phyloP scores from a whole-genome alignment of 1,140 invertebrate genomes.

The Gryon sp. region DNA sequence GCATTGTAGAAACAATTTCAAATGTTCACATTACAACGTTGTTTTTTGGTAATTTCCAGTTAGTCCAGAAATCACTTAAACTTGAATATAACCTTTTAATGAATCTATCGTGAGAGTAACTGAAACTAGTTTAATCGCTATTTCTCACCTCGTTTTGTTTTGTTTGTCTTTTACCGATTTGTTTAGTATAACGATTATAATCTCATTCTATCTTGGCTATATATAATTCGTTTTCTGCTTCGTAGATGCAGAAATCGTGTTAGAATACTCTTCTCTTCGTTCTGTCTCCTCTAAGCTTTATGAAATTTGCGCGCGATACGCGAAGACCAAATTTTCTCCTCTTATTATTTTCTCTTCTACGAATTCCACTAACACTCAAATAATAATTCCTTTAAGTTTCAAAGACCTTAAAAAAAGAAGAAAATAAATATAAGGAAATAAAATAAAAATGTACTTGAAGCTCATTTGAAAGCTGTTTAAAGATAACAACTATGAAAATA shows the following conservation, averaged over 20 bases:
- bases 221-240: constrained; percentile 67
- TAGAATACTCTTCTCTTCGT: constrained; percentile 33
- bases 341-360: constrained; percentile 47
- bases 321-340: constrained; percentile 42
- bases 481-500: constrained; percentile 10
- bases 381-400: constrained; percentile 55
- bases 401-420: constrained; percentile 3
- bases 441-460: not conserved
- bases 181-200: constrained; percentile 65
- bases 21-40: too few species aligned
- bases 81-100: constrained; percentile 76
- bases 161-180: constrained; percentile 43
- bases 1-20: too few species aligned
- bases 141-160: constrained; percentile 55
- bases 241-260: constrained; percentile 62
- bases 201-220: constrained; percentile 63
- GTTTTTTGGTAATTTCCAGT: constrained; percentile 67
- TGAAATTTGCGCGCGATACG: constrained; percentile 47
- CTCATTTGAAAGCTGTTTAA: constrained; percentile 24
- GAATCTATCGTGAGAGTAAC: constrained; percentile 70
- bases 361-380: constrained; percentile 46
- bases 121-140: constrained; percentile 68
- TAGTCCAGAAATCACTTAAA: constrained; percentile 74
- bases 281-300: constrained; percentile 44
- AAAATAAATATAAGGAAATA: not conserved